phyloP scores from a whole-genome alignment of 2,113 vertebrate species.

The Callipepla californica region DNA sequence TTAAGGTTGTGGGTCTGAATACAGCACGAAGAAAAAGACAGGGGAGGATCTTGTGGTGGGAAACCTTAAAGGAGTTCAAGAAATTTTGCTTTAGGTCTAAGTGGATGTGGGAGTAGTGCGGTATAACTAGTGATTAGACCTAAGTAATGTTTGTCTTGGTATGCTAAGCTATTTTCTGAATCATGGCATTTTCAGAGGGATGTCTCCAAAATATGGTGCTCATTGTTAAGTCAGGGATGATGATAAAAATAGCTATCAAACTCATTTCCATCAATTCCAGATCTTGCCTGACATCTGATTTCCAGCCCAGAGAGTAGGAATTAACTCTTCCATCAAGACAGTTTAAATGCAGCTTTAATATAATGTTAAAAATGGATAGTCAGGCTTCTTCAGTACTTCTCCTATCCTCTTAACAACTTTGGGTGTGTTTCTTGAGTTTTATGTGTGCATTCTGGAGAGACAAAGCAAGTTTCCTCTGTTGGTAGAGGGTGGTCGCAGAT shows the following conservation, averaged over 20 bases:
- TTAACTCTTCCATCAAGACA: conserved; percentile 55
- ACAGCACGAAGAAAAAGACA: background rate
- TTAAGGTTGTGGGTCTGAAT: background rate
- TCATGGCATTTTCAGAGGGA: conserved; percentile 73
- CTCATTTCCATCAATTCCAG: conserved; percentile 64
- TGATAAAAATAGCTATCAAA: conserved; percentile 70
- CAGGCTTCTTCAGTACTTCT: conserved; percentile 20
- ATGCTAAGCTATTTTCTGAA: conserved; percentile 75
- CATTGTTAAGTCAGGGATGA: conserved; percentile 71
- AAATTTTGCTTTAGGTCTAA: conserved; percentile 52
- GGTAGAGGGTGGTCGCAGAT: background rate
- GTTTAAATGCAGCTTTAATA: conserved; percentile 47
- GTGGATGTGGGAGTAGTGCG: conserved; percentile 69
- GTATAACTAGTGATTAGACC: conserved; percentile 74
- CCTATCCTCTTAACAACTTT: background rate
- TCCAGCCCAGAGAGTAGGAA: conserved; percentile 54
- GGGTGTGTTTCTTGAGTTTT: background rate
- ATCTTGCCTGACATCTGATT: conserved; percentile 59
- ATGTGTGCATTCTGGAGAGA: background rate
- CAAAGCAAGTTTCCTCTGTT: background rate
- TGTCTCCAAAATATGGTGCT: conserved; percentile 70
- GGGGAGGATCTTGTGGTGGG: conserved; percentile 28
- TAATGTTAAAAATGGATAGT: conserved; percentile 49
- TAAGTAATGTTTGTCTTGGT: conserved; percentile 70
- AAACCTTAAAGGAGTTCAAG: conserved; percentile 58